Evolutionary conservation across 2,888 invertebrate species (phyloP).

Genomic region (Melieria omissa): DNA sequence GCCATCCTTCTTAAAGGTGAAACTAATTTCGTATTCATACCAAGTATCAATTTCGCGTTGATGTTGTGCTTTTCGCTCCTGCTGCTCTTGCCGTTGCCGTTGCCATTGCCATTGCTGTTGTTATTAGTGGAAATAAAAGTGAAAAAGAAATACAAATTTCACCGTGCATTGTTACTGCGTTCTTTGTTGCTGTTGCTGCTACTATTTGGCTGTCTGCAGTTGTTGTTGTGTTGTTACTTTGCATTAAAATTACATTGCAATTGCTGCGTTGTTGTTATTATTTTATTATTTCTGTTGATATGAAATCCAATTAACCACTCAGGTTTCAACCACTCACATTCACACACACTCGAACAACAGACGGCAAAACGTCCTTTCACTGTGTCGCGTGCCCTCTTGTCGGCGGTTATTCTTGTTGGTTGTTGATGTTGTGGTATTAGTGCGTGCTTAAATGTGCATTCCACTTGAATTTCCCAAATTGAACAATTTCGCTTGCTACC

Average conservation of each 20-base stretch:
- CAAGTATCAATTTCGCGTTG: constrained; percentile 60
- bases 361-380: neutral
- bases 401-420: no score
- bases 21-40: constrained; percentile 63
- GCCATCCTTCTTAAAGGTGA: constrained; percentile 28
- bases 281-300: constrained; percentile 34
- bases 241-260: constrained; percentile 63
- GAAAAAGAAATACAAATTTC: constrained; percentile 38
- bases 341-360: neutral
- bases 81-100: constrained; percentile 30
- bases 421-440: no score
- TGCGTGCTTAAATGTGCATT: no score
- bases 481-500: no score
- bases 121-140: constrained; percentile 40
- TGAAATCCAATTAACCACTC: constrained; percentile 33
- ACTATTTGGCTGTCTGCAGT: constrained; percentile 27
- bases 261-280: constrained; percentile 44
- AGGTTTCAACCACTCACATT: neutral
- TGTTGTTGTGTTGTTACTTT: constrained; percentile 45
- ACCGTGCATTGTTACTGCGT: constrained; percentile 28
- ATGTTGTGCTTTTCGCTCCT: constrained; percentile 12
- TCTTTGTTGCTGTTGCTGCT: constrained; percentile 16
- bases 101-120: constrained; percentile 25
- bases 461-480: no score
- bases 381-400: no score